Conservation (phyloP, 2,113 vertebrate genomes). For the Ciconia boyciana region DNA sequence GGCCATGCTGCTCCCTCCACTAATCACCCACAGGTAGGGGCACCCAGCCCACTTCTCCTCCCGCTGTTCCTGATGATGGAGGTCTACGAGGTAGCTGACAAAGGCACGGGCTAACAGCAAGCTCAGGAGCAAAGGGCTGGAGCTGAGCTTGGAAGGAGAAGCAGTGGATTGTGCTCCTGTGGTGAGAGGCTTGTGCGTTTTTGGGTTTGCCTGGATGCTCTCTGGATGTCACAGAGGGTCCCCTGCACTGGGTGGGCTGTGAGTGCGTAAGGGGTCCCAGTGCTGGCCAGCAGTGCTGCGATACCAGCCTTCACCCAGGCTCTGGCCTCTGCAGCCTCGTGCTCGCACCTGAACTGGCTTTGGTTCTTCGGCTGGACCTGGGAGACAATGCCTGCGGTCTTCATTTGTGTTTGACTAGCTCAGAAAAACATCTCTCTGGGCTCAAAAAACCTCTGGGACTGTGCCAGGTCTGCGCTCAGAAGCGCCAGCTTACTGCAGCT, state of each 20-base stretch:
- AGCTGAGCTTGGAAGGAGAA: neutral
- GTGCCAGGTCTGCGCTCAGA: neutral
- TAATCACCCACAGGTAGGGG: neutral
- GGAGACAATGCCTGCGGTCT: accelerated
- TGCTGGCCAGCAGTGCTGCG: accelerated
- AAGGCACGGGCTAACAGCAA: accelerated
- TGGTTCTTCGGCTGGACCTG: too few species aligned
- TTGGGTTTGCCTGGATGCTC: accelerated
- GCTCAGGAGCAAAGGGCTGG: accelerated
- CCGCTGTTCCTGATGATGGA: accelerated
- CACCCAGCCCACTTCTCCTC: neutral
- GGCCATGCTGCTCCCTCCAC: accelerated
- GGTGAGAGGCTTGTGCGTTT: accelerated
- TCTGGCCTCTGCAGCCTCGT: accelerated
- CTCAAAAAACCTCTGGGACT: neutral
- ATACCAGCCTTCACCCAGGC: accelerated
- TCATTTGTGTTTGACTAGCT: accelerated
- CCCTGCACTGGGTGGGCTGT: neutral
- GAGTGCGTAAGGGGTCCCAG: accelerated
- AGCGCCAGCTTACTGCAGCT: neutral
- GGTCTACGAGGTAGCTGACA: accelerated
- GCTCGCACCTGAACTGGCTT: neutral
- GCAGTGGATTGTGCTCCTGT: neutral
- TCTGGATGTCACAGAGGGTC: accelerated
- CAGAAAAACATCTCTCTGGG: neutral